Percentiles rank a stretch among this genome's conserved stretches.
Conservation (phyloP, 2,888 invertebrate genomes). For the Thysanoteuthis rhombus region DNA sequence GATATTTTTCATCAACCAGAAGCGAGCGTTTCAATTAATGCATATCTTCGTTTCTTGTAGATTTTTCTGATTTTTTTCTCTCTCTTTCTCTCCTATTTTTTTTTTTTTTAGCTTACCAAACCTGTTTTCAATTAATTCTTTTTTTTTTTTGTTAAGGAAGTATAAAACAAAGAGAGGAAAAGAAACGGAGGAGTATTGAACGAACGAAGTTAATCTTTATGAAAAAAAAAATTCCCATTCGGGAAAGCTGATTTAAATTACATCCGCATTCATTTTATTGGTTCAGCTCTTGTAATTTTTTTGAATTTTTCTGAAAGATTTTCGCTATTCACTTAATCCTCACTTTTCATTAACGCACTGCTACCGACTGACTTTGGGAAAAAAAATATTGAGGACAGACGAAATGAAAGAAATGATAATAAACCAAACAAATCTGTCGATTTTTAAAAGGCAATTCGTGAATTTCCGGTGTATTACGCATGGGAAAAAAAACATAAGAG, state of each 20-base stretch:
- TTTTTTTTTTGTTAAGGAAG: neutral
- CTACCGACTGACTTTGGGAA: neutral
- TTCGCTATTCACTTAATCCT: neutral
- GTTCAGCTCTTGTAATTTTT: neutral
- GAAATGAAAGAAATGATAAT: neutral
- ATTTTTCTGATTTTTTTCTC: no score
- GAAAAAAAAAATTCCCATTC: neutral
- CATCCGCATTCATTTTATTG: neutral
- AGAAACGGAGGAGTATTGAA: neutral
- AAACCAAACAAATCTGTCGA: neutral
- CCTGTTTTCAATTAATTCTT: neutral
- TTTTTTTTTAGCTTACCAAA: no score
- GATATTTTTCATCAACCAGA: neutral
- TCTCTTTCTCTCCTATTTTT: no score
- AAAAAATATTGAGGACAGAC: neutral
- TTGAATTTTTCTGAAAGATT: neutral
- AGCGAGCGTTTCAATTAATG: neutral
- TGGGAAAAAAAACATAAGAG: no score
- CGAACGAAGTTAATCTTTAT: neutral
- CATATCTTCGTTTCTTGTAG: neutral
- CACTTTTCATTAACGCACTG: neutral
- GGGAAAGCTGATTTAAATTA: neutral
- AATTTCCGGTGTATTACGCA: no score
- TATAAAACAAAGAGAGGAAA: neutral
- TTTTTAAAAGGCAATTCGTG: no score